Percentiles rank a stretch among this genome's conserved stretches.
Evolutionary conservation across 2,797 vertebrate genomes (phyloP).

Genomic region (Girardinus metallicus): DNA sequence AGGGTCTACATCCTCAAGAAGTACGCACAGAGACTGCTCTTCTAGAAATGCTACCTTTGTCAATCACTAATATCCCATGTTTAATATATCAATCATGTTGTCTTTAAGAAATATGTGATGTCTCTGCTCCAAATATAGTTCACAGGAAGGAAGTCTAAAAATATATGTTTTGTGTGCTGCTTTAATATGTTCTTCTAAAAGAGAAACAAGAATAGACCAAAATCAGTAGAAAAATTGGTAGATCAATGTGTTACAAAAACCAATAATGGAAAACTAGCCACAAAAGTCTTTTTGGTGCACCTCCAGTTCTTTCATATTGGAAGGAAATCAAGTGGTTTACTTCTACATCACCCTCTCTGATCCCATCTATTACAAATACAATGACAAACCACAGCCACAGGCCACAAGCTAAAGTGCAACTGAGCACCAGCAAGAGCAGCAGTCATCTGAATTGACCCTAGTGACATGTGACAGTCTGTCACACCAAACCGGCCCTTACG

Average conservation of each 20-base stretch:
- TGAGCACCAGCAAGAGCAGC: conserved; percentile 48
- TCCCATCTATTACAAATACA: conserved; percentile 36
- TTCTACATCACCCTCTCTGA: neutral
- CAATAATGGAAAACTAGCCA: neutral
- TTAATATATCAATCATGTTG: neutral
- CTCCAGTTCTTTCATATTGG: neutral
- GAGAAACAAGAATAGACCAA: neutral
- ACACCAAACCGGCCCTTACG: conserved; percentile 69
- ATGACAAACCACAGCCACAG: conserved; percentile 17
- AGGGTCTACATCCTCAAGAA: neutral
- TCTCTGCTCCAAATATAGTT: neutral
- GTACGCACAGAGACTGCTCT: neutral
- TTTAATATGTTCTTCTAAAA: neutral
- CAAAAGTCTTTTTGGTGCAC: neutral
- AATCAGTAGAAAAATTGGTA: neutral
- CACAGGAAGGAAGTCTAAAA: neutral
- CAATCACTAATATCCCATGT: neutral
- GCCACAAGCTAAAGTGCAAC: conserved; percentile 40
- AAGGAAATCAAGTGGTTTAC: neutral
- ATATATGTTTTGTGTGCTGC: neutral
- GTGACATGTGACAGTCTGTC: conserved; percentile 70
- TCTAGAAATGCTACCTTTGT: neutral
- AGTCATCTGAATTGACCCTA: conserved; percentile 63
- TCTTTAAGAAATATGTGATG: neutral
- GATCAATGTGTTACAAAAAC: neutral